A percentile compares a stretch with the other conserved stretches of the same genome.
Conservation (phyloP, 2,113 vertebrate species). For the Turnix velox region DNA sequence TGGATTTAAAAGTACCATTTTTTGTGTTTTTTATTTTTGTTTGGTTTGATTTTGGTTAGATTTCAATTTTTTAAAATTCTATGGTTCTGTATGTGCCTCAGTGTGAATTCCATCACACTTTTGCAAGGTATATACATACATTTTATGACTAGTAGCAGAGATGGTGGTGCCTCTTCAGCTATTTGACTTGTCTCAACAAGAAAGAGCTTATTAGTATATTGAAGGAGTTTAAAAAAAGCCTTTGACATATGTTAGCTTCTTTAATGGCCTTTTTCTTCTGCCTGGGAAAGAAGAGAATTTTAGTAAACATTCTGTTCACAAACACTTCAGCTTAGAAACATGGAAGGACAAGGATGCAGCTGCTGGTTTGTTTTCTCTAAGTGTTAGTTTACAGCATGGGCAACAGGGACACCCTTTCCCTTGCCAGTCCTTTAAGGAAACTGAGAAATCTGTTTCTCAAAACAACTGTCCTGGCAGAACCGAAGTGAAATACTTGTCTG, state of each 20-base stretch:
- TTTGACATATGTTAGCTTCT: background rate
- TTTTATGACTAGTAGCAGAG: background rate
- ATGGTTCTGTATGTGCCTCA: background rate
- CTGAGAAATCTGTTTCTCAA: background rate
- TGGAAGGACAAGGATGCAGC: background rate
- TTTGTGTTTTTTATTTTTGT: background rate
- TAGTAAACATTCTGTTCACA: constrained; percentile 1
- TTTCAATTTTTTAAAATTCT: background rate
- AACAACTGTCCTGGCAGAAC: background rate
- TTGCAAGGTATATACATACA: fast-evolving
- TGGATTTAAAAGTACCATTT: background rate
- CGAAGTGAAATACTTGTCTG: background rate
- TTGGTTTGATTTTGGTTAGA: background rate
- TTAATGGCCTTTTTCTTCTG: background rate
- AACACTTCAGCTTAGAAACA: background rate
- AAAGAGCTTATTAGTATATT: background rate
- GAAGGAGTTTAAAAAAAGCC: background rate
- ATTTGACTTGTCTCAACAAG: background rate
- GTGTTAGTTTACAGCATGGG: background rate
- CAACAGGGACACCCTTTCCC: constrained; percentile 2
- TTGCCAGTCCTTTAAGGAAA: background rate
- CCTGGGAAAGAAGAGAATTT: background rate
- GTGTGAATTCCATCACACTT: background rate
- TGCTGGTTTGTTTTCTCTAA: constrained; percentile 13
- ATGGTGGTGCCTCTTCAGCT: background rate